Base-by-base conservation (phyloP, 2,888 invertebrate genomes). In the Epinotia demarniana region DNA sequence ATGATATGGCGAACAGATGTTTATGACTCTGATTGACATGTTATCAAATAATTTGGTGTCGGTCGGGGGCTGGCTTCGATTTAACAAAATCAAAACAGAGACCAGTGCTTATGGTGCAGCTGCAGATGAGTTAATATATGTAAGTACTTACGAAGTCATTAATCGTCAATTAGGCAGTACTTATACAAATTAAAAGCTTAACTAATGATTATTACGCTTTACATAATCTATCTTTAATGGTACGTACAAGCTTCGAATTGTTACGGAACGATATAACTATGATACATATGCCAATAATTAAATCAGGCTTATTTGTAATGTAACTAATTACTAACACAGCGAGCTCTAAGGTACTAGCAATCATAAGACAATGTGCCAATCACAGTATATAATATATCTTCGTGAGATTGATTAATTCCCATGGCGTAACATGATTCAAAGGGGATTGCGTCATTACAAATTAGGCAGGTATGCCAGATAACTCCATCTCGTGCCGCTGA, bases 371-470 rank as follows among this genome's bases (percentile, higher is more conserved):
- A 57, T 16, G 27, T 49, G 33, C 46, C 60, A 23, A 53, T 46
- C 55, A 16, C 13, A 55, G 61, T 43, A 72, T 18, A 55, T 61
- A 19, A 72, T 18, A 55, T 61, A 19, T 19, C 55, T 69, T 16
- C 9, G 12, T 49, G 62, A 72, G 67, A 75, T 75, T 72, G 57
- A 75, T 72, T 64, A 39, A 57, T 58, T 70, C 67, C 66, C 62
- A 62, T 67, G 58, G 19, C 67, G 72, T 60, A 72, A 72, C 19
- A 63, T 18, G 60, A 55, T 58, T 64, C 72, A 60, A 64, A 67
- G n/a, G 69, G 61, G 19, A 75, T 78, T 79, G 77, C 79, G 66
- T 68, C 75, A 80, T 77, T 75, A 77, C 68, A 74, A 75, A 73
- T 76, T 77, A 76, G 67, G 74, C 66, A 58, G 63, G 49, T 64